Conservation (phyloP, 1,140 invertebrate species). For the Coptotermes formosanus region DNA sequence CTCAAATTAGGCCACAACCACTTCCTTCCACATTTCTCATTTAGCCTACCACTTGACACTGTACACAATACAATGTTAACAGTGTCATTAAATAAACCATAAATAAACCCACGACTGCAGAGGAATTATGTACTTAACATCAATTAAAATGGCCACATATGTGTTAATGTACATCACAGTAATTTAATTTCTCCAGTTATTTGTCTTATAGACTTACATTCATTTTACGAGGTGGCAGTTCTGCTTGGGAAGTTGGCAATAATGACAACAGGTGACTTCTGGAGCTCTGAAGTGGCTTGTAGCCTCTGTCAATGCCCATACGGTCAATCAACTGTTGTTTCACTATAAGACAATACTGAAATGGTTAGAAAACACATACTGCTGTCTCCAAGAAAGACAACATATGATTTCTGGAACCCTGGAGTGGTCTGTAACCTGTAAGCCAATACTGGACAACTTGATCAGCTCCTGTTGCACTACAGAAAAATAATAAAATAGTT, state of each 20-base stretch:
- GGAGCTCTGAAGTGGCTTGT: slow-evolving; percentile 38
- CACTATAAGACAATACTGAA: slow-evolving; percentile 7
- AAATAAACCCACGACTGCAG: too few species aligned
- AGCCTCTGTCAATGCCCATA: slow-evolving; percentile 42
- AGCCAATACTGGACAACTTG: slow-evolving; percentile 38
- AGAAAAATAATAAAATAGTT: background rate
- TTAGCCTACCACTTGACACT: too few species aligned
- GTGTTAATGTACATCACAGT: too few species aligned
- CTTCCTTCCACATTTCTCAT: too few species aligned
- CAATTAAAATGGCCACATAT: too few species aligned
- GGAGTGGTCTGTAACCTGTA: slow-evolving; percentile 39
- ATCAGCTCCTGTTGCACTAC: slow-evolving; percentile 21
- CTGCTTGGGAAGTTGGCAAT: slow-evolving; percentile 45
- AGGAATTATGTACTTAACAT: too few species aligned
- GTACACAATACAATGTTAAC: too few species aligned
- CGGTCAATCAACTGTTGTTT: background rate
- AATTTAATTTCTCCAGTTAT: background rate
- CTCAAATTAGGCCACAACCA: too few species aligned
- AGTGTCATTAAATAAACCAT: too few species aligned
- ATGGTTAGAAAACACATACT: too few species aligned
- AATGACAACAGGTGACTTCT: slow-evolving; percentile 41
- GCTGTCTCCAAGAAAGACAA: slow-evolving; percentile 37
- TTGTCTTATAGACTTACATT: slow-evolving; percentile 34
- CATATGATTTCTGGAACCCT: slow-evolving; percentile 40
- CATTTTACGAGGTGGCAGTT: slow-evolving; percentile 53